Evolutionary conservation across 1,140 invertebrate species (phyloP), one percentile per base, ranked within the genome.

Genomic region (Zelostemma sp.): DNA sequence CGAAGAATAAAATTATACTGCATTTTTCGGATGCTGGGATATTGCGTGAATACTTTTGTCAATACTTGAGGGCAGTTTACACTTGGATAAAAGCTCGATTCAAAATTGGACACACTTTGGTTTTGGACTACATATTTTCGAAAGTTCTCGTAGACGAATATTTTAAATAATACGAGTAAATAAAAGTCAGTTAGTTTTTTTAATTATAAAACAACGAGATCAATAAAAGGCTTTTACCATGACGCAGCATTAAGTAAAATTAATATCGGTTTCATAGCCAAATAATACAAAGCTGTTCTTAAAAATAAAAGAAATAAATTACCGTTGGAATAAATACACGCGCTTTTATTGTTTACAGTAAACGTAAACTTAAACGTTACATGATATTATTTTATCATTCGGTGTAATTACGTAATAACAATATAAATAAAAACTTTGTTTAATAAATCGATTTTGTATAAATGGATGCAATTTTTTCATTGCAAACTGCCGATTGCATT

Each of bases 21-120:
- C n/a, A n/a, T n/a, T n/a, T n/a, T n/a, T 4, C 21, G 8, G 21
- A 25, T 25, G 21, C 21, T 25, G 21, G 21, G 21, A 4, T 35
- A 35, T 35, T 35, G 6, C n/a, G 33, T 35, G 33, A 64, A 60
- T 69, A 64, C 56, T 69, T 57, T 51, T 69, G 35, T 59, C 51
- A 68, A 68, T 68, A 68, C 66, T 68, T 68, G 18, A 53, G 58
- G 66, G 66, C 66, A 63, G 60, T 68, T 69, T 47, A 21, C 48
- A 48, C 55, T 58, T 64, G 55, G 63, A 55, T 59, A 55, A 63
- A 59, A 55, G 45, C 43, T 63, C 59, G 57, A 69, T 59, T 63
- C 60, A 64, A 60, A 60, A 56, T 60, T 60, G 66, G 60, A 46
- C 33, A 40, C 59, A 56, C 67, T 69, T 60, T 60, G 60, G 50